Conservation (phyloP, 1,140 invertebrate genomes). For the Heterodera schachtii region DNA sequence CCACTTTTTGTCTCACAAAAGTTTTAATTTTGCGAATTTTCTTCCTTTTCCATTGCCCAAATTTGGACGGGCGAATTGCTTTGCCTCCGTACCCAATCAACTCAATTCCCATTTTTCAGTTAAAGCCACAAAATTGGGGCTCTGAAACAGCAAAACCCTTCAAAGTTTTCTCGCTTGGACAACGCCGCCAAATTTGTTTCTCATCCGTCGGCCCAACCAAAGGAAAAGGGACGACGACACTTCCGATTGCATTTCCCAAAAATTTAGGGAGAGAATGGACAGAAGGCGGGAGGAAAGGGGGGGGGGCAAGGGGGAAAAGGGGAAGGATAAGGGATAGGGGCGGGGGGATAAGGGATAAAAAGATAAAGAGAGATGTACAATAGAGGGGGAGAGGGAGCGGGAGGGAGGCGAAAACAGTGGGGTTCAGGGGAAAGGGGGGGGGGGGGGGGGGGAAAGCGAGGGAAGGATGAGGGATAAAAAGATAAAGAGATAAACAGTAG, state of each 20-base stretch:
- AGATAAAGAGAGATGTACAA: too few species aligned
- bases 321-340: neutral
- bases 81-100: neutral
- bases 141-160: neutral
- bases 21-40: neutral
- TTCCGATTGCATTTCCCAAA: slow-evolving; percentile 2
- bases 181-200: neutral
- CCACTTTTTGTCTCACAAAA: neutral
- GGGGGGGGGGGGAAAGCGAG: too few species aligned
- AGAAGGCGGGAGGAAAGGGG: too few species aligned
- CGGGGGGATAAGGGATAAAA: too few species aligned
- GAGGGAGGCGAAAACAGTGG: too few species aligned
- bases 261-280: neutral
- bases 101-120: neutral
- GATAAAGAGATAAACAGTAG: too few species aligned
- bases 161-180: neutral
- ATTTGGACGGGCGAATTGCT: neutral
- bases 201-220: neutral
- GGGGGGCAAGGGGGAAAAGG: neutral
- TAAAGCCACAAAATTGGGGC: neutral
- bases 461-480: too few species aligned
- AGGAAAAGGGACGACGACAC: neutral
- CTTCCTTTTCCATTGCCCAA: neutral
- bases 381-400: too few species aligned
- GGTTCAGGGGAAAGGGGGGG: too few species aligned